These are phyloP conservation scores for Phalera bucephala DNA, from an alignment of 2,888 invertebrate genomes.

Conservation along the genomic window DNA sequence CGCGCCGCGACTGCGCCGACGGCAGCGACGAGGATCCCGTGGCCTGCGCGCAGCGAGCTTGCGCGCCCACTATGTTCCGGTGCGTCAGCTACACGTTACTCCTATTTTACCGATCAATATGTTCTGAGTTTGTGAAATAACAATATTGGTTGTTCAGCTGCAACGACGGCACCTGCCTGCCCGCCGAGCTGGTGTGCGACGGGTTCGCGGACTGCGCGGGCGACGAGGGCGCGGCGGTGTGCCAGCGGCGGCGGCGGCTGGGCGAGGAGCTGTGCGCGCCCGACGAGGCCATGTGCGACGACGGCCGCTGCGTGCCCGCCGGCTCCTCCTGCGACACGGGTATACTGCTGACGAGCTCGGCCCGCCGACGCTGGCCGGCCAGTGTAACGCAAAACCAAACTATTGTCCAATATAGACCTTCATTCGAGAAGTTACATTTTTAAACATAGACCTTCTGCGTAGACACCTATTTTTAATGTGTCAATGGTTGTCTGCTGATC, in stretches of 20 bases:
- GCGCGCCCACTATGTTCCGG: conserved; percentile 67
- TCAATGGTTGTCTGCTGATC: too few relatives aligned
- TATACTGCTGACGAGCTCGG: conserved; percentile 14
- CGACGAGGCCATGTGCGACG: conserved; percentile 50
- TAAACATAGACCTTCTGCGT: too few relatives aligned
- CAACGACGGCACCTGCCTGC: conserved; percentile 85
- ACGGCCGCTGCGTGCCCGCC: conserved; percentile 61
- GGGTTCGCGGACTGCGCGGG: conserved; percentile 85
- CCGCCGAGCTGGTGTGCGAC: conserved; percentile 88
- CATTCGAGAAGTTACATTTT: too few relatives aligned
- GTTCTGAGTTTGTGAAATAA: too few relatives aligned
- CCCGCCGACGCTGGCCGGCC: background rate
- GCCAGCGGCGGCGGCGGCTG: conserved; percentile 32
- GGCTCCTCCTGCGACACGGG: conserved; percentile 41
- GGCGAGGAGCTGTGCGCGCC: conserved; percentile 44
- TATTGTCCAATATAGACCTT: too few relatives aligned
- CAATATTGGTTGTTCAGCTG: too few relatives aligned
- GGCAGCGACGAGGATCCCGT: conserved; percentile 79
- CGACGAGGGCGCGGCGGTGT: conserved; percentile 43
- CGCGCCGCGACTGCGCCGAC: conserved; percentile 84
- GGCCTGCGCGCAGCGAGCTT: conserved; percentile 59
- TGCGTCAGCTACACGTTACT: conserved; percentile 68
- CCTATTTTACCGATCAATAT: too few relatives aligned
- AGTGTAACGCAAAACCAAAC: too few relatives aligned
- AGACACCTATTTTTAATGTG: too few relatives aligned